Evolutionary conservation across 2,888 invertebrate genomes (phyloP), one percentile per base, ranked within the genome.

Genomic region (Phalangium opilio): DNA sequence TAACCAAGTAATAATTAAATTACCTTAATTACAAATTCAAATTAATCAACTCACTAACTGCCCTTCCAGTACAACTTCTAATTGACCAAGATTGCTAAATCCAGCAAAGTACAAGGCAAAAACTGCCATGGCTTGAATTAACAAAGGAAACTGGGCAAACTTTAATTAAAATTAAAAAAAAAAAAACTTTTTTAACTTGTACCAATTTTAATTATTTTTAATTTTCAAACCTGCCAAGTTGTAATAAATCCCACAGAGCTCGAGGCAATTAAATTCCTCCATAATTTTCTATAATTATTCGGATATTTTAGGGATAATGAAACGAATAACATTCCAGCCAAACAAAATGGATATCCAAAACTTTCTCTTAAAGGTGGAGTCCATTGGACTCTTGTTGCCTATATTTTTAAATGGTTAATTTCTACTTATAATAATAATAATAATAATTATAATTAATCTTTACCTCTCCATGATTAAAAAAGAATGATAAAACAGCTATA

Each of bases 341-440:
- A 69, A 52, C 85, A 72, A 36, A 84, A 71, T 0, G 89, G 89
- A 60, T 81, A 82, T 1, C 83, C 84, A 62, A 86, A 81, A 61
- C 83, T 86, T 65, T 90, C 89, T 19, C 89, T 67, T 41, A 87
- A 73, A 36, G 86, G 80, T 0, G 89, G 87, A 0, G 83, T 77
- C 79, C 86, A 85, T 60, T 84, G 83, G 3, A 86, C 83, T 41
- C 87, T 70, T 0, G 87, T 84, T 43, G 77, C 61, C 64, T 65
- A 53, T 11, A 56, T 55, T 33, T 21, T 46, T 44, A 20, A 43
- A 34, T 44, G 27, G 8, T 33, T 11, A 33, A 8, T 33, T 33
- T 10, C 11, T 14, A 14, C 7, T 19, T 17, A 20, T 12, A 17
- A 38, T 32, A 44, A n/a, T 27, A 27, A 27, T 27, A 27, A 8